Conservation (phyloP, 2,888 invertebrate species). For the Andrena fulva region DNA sequence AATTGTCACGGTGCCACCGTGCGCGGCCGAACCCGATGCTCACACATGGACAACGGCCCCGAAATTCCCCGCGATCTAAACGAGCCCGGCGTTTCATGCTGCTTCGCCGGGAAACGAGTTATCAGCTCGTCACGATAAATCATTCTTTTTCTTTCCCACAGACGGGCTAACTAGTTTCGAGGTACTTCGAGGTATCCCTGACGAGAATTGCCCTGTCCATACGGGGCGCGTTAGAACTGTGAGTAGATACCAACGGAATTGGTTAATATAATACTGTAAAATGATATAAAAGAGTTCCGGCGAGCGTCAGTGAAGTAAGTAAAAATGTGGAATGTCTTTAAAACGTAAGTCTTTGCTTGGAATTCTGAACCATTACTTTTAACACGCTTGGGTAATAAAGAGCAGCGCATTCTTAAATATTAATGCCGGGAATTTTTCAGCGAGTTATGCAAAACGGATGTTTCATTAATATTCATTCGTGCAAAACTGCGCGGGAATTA, state of each 20-base stretch:
- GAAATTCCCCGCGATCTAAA: constrained; percentile 27
- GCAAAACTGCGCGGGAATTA: constrained; percentile 5
- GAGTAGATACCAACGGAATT: not conserved
- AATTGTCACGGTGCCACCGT: constrained; percentile 43
- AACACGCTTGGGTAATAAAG: not conserved
- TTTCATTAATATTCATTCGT: constrained; percentile 40
- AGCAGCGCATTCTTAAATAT: constrained; percentile 16
- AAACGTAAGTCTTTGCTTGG: too few species aligned
- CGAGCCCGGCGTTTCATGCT: constrained; percentile 12
- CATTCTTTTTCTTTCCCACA: constrained; percentile 8
- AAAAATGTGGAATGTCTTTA: too few species aligned
- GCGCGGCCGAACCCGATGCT: not conserved
- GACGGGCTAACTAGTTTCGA: constrained; percentile 15
- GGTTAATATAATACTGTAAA: too few species aligned
- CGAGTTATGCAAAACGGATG: constrained; percentile 4
- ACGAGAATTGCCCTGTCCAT: not conserved
- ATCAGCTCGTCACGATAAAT: constrained; percentile 45
- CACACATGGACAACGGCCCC: constrained; percentile 10
- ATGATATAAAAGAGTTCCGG: too few species aligned
- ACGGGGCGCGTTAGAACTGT: not conserved
- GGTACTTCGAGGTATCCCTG: not conserved
- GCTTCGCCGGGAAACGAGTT: constrained; percentile 18
- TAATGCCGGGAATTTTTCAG: constrained; percentile 11
- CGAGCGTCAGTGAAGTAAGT: too few species aligned
- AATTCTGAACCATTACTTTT: not conserved